phyloP scores from a whole-genome alignment of 2,888 invertebrate genomes.

The Craniophora ligustri region DNA sequence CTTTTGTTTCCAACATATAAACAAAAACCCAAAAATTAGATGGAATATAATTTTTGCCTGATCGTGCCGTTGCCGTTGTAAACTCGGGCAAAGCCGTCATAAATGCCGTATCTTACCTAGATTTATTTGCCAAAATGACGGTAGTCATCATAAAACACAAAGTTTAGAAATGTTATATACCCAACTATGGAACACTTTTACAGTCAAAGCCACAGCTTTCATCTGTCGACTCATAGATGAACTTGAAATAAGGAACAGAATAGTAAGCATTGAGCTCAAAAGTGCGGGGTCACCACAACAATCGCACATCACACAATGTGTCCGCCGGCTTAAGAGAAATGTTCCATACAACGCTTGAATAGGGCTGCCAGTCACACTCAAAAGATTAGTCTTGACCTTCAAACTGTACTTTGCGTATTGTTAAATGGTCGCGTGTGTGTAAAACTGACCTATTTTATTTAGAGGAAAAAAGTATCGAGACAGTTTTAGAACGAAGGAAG shows the following conservation, averaged over 20 bases:
- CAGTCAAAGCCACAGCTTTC: background rate
- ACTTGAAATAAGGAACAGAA: conserved; percentile 19
- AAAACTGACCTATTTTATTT: too few species aligned
- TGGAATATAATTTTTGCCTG: too few species aligned
- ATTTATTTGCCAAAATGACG: background rate
- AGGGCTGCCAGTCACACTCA: conserved; percentile 19
- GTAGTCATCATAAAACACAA: background rate
- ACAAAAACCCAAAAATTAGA: too few species aligned
- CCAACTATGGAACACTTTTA: background rate
- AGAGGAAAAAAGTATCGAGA: too few species aligned
- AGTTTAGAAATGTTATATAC: background rate
- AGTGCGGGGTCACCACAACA: conserved; percentile 15
- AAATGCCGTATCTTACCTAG: too few species aligned
- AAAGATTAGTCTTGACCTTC: conserved; percentile 25
- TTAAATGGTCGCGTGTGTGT: conserved; percentile 8
- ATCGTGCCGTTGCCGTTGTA: too few species aligned
- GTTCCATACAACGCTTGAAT: conserved; percentile 5
- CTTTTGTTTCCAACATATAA: too few species aligned
- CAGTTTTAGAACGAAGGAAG: too few species aligned
- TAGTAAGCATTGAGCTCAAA: conserved; percentile 12
- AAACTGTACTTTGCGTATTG: conserved; percentile 4
- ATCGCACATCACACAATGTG: conserved; percentile 17
- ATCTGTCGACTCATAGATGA: background rate
- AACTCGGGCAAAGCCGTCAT: too few species aligned
- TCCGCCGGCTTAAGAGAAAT: conserved; percentile 35